Percentiles rank a stretch among this genome's conserved stretches.
phyloP scores from a whole-genome alignment of 2,113 vertebrate genomes.

The Microtus montanus region DNA sequence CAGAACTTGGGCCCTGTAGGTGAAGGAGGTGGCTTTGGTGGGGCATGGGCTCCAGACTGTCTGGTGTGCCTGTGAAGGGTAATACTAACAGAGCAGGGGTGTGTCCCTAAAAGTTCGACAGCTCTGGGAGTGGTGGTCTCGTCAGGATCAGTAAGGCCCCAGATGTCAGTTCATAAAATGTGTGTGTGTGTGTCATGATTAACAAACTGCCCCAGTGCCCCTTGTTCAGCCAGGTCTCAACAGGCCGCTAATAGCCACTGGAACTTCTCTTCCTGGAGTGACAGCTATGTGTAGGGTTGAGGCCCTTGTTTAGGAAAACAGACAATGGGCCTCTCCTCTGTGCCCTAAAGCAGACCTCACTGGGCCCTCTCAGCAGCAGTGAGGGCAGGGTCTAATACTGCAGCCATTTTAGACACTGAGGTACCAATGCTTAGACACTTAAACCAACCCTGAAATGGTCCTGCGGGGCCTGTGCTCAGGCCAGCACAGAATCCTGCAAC shows the following conservation, averaged over 20 bases:
- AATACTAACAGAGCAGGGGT: rapidly evolving
- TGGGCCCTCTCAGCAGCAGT: not conserved
- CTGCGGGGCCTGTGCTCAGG: not conserved
- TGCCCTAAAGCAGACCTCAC: not conserved
- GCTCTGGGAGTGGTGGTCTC: not conserved
- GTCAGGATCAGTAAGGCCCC: not conserved
- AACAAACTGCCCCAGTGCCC: not conserved
- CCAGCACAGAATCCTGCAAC: not conserved
- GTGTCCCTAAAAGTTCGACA: not conserved
- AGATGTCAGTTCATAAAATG: not conserved
- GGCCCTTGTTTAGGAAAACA: not conserved
- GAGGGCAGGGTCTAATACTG: too few relatives aligned
- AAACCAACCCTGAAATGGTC: not conserved
- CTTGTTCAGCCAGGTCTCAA: not conserved
- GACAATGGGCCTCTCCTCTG: rapidly evolving
- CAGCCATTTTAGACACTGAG: not conserved
- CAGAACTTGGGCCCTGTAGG: not conserved
- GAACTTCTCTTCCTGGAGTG: not conserved
- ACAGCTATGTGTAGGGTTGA: not conserved
- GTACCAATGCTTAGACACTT: not conserved
- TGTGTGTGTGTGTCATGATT: not conserved
- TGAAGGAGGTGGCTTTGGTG: not conserved
- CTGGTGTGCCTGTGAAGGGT: not conserved
- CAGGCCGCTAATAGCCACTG: not conserved
- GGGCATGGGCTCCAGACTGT: rapidly evolving